Percentiles rank a stretch among this genome's conserved stretches.
Evolutionary conservation across 2,888 invertebrate species (phyloP).

Genomic region (Rhimphoctona megacephalus): DNA sequence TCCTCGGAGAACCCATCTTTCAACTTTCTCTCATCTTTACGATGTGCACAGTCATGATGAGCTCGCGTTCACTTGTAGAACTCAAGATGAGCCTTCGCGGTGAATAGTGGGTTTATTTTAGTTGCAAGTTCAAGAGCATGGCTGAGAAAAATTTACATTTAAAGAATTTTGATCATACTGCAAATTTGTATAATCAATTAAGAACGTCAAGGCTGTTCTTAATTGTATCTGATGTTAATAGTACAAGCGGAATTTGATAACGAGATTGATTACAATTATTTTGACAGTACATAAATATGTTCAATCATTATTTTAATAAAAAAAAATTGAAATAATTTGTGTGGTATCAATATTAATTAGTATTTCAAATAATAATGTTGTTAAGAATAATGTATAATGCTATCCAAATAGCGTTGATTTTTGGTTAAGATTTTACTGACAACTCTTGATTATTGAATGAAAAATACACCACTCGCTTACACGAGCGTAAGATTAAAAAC

Average conservation of each 20-base stretch:
- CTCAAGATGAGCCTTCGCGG: constrained; percentile 1
- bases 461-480: neutral
- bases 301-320: too few relatives aligned
- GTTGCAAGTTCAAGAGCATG: constrained; percentile 45
- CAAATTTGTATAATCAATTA: neutral
- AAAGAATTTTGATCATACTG: neutral
- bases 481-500: neutral
- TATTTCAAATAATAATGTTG: neutral
- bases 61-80: constrained; percentile 52
- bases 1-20: constrained; percentile 30
- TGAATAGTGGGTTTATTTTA: constrained; percentile 27
- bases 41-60: constrained; percentile 23
- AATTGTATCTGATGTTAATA: neutral
- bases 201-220: too few relatives aligned
- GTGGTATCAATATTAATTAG: neutral
- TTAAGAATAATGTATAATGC: neutral
- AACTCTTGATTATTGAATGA: neutral
- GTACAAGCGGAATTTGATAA: too few relatives aligned
- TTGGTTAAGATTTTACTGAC: neutral
- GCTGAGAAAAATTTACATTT: constrained; percentile 12
- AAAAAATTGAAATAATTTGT: too few relatives aligned
- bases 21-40: constrained; percentile 55
- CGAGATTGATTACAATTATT: too few relatives aligned
- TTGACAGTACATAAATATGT: too few relatives aligned
- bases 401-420: neutral